phyloP scores from a whole-genome alignment of 2,113 vertebrate genomes.

The Apistogramma diplotaenia region DNA sequence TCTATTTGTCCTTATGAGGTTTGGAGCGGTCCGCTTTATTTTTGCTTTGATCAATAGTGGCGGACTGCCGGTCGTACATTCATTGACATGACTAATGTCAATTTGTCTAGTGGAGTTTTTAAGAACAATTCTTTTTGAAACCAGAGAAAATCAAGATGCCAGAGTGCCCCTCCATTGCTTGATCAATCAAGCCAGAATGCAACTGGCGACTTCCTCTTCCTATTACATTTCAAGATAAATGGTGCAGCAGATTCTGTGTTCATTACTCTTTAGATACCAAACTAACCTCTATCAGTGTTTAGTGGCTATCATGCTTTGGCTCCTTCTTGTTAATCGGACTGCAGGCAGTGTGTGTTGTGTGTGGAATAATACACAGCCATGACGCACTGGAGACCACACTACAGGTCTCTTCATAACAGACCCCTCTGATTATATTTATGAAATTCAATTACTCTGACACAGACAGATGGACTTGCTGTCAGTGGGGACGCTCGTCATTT shows the following conservation, averaged over 20 bases:
- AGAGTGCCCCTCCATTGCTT: neutral
- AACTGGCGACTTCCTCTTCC: constrained; percentile 31
- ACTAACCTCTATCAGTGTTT: neutral
- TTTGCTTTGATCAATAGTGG: constrained; percentile 37
- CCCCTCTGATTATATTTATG: constrained; percentile 76
- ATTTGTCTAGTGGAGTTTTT: constrained; percentile 39
- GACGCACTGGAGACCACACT: constrained; percentile 43
- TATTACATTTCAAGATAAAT: constrained; percentile 43
- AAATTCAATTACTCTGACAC: constrained; percentile 79
- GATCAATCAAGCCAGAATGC: constrained; percentile 16
- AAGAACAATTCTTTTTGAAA: constrained; percentile 32
- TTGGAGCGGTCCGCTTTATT: neutral
- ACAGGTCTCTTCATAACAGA: constrained; percentile 68
- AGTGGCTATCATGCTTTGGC: neutral
- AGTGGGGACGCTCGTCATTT: constrained; percentile 68
- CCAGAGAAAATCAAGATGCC: constrained; percentile 10
- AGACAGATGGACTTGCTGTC: constrained; percentile 76
- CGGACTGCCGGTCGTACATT: neutral
- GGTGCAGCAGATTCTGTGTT: constrained; percentile 21
- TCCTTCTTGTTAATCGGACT: constrained; percentile 26
- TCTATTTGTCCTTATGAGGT: constrained; percentile 1
- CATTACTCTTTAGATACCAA: constrained; percentile 23
- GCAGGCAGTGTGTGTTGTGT: constrained; percentile 20
- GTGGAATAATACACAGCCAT: constrained; percentile 31
- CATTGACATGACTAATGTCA: constrained; percentile 29